Conservation (phyloP, 2,888 invertebrate species). For the Hypomecis atomaria region DNA sequence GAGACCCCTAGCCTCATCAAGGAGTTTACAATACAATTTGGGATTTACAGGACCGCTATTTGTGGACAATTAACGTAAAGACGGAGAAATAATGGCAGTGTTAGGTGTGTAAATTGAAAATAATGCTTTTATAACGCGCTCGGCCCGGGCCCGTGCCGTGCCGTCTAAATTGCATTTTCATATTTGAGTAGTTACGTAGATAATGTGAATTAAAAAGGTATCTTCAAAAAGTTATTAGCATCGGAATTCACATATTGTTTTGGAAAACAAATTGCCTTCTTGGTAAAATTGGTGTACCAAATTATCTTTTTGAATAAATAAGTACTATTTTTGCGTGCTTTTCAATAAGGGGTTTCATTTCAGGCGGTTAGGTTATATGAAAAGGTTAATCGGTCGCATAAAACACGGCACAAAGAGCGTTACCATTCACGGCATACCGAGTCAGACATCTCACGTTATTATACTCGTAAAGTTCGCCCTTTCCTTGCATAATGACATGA, state of each 20-base stretch:
- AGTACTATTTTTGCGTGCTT: slow-evolving; percentile 29
- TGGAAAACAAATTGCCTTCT: not conserved
- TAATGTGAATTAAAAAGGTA: slow-evolving; percentile 44
- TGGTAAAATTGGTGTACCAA: not conserved
- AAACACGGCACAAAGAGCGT: slow-evolving; percentile 80
- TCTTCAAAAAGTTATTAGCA: slow-evolving; percentile 42
- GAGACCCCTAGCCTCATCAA: slow-evolving; percentile 52
- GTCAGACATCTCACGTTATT: slow-evolving; percentile 83
- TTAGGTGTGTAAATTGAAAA: slow-evolving; percentile 52
- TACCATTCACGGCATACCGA: slow-evolving; percentile 77
- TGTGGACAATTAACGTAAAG: slow-evolving; percentile 51
- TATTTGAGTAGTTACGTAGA: slow-evolving; percentile 47
- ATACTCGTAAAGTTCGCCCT: slow-evolving; percentile 84
- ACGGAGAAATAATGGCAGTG: slow-evolving; percentile 46
- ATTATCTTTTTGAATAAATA: not conserved
- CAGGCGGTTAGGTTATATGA: slow-evolving; percentile 72
- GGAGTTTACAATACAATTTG: slow-evolving; percentile 60
- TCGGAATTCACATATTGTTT: slow-evolving; percentile 18
- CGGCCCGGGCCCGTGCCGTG: slow-evolving; percentile 21
- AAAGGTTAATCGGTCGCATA: slow-evolving; percentile 84
- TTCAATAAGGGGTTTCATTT: slow-evolving; percentile 62
- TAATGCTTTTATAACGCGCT: slow-evolving; percentile 41
- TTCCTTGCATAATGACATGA: slow-evolving; percentile 84
- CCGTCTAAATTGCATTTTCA: slow-evolving; percentile 51
- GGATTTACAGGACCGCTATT: slow-evolving; percentile 54